Percentiles rank a stretch among this genome's conserved stretches.
Conservation (phyloP, 2,113 vertebrate species). For the Rhagologus leucostigma region DNA sequence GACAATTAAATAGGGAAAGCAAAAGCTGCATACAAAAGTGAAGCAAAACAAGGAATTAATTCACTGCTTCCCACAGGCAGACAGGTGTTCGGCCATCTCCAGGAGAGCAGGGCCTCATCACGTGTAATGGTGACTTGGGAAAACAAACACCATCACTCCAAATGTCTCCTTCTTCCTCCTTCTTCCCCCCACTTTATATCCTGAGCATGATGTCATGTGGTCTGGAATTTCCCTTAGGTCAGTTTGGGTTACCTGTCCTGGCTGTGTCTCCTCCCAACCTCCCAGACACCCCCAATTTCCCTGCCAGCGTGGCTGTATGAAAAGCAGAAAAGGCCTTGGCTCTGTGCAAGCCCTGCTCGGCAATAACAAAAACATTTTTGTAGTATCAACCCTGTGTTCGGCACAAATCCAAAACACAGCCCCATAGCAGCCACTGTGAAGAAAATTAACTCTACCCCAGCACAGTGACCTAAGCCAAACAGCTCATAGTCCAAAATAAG, state of each 20-base stretch:
- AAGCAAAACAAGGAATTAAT: background rate
- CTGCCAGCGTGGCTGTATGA: rapidly evolving
- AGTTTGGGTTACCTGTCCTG: background rate
- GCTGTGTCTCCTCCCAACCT: background rate
- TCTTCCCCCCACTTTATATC: background rate
- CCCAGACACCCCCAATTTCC: background rate
- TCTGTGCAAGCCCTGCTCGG: background rate
- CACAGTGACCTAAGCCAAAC: background rate
- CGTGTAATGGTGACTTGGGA: background rate
- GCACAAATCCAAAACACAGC: background rate
- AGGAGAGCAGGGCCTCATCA: background rate
- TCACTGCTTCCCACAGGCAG: background rate
- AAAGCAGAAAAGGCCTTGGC: background rate
- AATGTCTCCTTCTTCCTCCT: background rate
- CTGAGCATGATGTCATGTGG: background rate
- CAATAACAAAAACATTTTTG: background rate
- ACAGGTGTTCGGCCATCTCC: background rate
- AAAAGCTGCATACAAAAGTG: background rate
- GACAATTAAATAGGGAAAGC: background rate
- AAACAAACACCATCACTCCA: background rate
- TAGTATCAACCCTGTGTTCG: background rate
- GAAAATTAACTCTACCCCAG: background rate
- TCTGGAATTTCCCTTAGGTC: background rate
- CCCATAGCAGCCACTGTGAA: background rate
- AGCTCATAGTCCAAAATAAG: background rate